Conservation (phyloP, 2,888 invertebrate genomes). For the Ophraella communa region DNA sequence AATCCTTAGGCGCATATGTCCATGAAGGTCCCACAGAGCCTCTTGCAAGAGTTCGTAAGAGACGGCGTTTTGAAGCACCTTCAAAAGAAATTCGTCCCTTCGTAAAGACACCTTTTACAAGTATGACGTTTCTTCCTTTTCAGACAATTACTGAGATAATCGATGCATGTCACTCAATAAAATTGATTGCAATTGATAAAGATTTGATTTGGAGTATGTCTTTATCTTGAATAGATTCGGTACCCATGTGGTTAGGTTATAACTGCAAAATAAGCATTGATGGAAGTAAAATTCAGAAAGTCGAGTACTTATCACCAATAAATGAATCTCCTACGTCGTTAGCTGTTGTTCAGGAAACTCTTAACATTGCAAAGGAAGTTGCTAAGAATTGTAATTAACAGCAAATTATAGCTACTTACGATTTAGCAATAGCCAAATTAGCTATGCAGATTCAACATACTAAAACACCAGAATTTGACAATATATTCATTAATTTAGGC, state of each 20-base stretch:
- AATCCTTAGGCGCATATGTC: background rate
- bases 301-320: constrained; percentile 49
- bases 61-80: constrained; percentile 27
- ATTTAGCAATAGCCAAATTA: constrained; percentile 34
- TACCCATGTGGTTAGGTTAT: constrained; percentile 42
- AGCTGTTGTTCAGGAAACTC: constrained; percentile 48
- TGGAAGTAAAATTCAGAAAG: constrained; percentile 33
- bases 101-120: constrained; percentile 19
- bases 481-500: background rate
- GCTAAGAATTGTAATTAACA: constrained; percentile 3
- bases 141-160: background rate
- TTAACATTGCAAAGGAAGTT: constrained; percentile 1
- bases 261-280: constrained; percentile 38
- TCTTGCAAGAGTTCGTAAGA: constrained; percentile 30
- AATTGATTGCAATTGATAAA: constrained; percentile 37
- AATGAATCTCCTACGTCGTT: constrained; percentile 47
- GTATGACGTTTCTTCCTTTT: constrained; percentile 14
- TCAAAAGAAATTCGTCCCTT: constrained; percentile 3
- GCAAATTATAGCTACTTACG: constrained; percentile 11
- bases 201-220: constrained; percentile 38
- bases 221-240: background rate
- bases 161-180: background rate
- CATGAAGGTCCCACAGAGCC: background rate
- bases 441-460: constrained; percentile 44
- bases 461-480: constrained; percentile 32